Evolutionary conservation across 2,888 invertebrate species (phyloP).

Genomic region (Amblyteles armatorius): DNA sequence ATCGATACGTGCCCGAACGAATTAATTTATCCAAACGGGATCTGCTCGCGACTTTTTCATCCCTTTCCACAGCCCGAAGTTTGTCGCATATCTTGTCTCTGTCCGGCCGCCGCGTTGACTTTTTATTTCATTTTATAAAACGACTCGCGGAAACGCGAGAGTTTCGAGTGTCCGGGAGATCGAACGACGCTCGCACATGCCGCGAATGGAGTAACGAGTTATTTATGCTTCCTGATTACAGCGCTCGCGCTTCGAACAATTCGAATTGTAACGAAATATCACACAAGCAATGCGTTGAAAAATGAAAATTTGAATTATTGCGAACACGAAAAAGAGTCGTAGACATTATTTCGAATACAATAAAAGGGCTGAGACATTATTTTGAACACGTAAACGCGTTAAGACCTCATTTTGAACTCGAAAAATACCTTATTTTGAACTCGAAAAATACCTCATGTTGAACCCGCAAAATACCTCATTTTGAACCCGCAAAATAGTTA

Average conservation of each 20-base stretch:
- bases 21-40: conserved; percentile 64
- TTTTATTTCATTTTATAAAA: conserved; percentile 6
- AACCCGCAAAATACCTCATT: no score
- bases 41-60: conserved; percentile 37
- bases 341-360: no score
- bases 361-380: no score
- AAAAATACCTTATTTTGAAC: no score
- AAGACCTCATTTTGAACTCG: no score
- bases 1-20: conserved; percentile 65
- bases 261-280: neutral
- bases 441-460: no score
- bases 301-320: no score
- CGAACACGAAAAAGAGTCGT: no score
- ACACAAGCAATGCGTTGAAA: no score
- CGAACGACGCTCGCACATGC: conserved; percentile 56
- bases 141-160: conserved; percentile 35
- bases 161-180: conserved; percentile 57
- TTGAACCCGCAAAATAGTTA: no score
- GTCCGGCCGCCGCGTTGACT: neutral
- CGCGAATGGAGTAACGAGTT: conserved; percentile 53
- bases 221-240: conserved; percentile 61
- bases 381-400: no score
- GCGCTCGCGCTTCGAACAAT: conserved; percentile 28
- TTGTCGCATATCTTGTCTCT: conserved; percentile 13
- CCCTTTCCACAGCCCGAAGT: conserved; percentile 8